phyloP scores from a whole-genome alignment of 1,140 invertebrate species.

The Sitobion miscanthi region DNA sequence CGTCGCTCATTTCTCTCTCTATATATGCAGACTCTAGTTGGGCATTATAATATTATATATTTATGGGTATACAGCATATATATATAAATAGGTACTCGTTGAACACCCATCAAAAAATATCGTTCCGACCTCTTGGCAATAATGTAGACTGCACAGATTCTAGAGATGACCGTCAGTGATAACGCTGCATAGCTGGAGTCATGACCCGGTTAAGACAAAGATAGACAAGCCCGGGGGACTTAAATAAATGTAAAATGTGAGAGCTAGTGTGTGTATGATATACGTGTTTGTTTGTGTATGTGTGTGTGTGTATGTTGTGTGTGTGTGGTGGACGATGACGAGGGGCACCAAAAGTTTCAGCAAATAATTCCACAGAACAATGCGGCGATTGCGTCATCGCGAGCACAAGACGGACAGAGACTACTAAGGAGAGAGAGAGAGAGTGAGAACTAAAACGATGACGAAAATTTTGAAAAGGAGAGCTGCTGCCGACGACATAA shows the following conservation, averaged over 20 bases:
- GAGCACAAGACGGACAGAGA: neutral
- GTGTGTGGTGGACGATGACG: neutral
- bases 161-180: conserved; percentile 37
- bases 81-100: neutral
- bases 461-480: conserved; percentile 17
- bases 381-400: neutral
- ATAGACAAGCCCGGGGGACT: neutral
- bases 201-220: conserved; percentile 26
- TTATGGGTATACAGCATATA: neutral
- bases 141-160: neutral
- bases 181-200: neutral
- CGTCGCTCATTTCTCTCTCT: neutral
- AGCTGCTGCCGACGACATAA: neutral
- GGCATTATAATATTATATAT: neutral
- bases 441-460: neutral
- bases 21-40: neutral
- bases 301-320: neutral
- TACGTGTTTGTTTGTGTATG: neutral
- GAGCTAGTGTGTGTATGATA: neutral
- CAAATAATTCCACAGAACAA: neutral
- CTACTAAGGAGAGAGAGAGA: neutral
- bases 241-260: neutral
- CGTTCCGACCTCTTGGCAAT: neutral
- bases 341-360: neutral
- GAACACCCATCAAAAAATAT: neutral